Evolutionary conservation across 2,888 invertebrate species (phyloP).

Genomic region (Molanna angustata): DNA sequence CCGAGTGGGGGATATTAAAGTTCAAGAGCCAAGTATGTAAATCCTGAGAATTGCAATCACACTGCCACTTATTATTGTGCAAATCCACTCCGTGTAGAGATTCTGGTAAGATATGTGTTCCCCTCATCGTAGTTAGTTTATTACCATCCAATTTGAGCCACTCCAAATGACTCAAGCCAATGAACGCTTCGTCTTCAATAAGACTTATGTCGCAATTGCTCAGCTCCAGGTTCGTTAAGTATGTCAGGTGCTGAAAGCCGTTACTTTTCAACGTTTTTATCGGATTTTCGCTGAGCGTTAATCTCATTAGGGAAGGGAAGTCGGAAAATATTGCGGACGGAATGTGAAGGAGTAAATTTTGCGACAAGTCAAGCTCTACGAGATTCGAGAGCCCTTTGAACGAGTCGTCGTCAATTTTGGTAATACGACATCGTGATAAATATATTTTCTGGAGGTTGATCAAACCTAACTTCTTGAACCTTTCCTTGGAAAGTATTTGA

Average conservation of each 20-base stretch:
- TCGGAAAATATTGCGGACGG: slow-evolving; percentile 78
- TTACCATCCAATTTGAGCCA: slow-evolving; percentile 84
- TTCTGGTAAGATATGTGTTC: slow-evolving; percentile 69
- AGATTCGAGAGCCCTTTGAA: slow-evolving; percentile 83
- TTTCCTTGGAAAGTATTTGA: slow-evolving; percentile 72
- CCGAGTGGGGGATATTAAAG: slow-evolving; percentile 73
- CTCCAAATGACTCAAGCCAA: slow-evolving; percentile 76
- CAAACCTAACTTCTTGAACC: slow-evolving; percentile 74
- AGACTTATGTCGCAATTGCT: slow-evolving; percentile 75
- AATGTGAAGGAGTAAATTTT: slow-evolving; percentile 73
- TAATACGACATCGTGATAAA: slow-evolving; percentile 73
- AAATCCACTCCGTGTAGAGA: slow-evolving; percentile 76
- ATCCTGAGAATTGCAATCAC: slow-evolving; percentile 79
- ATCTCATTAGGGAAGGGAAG: slow-evolving; percentile 78
- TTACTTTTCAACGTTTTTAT: slow-evolving; percentile 68
- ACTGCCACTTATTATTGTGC: slow-evolving; percentile 86
- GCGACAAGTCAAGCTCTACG: slow-evolving; percentile 83
- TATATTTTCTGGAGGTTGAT: slow-evolving; percentile 86
- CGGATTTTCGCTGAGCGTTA: slow-evolving; percentile 79
- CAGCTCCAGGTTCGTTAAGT: slow-evolving; percentile 77
- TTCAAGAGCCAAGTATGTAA: slow-evolving; percentile 75
- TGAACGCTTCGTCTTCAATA: slow-evolving; percentile 78
- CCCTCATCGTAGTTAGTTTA: slow-evolving; percentile 69
- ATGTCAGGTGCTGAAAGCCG: slow-evolving; percentile 71
- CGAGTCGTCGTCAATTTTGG: slow-evolving; percentile 73